Conservation (phyloP, 2,888 invertebrate genomes). For the Prosopocoilus inquinatus region DNA sequence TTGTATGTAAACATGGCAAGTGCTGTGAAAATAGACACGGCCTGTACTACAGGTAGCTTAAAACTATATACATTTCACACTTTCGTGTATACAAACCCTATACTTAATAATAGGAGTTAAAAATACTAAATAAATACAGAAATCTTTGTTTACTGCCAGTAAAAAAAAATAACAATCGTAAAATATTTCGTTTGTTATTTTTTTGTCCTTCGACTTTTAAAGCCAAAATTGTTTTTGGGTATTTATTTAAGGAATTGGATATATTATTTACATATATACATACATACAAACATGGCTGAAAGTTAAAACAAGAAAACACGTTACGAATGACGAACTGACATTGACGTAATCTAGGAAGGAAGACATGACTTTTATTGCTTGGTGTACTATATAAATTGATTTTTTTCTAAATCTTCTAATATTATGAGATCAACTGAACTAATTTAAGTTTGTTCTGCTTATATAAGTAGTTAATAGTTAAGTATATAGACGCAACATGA, state of each 20-base stretch:
- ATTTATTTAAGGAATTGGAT: no score
- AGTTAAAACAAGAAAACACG: neutral
- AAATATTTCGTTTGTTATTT: neutral
- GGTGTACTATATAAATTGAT: no score
- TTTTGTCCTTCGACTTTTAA: no score
- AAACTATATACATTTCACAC: conserved; percentile 20
- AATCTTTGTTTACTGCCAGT: neutral
- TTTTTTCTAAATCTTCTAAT: no score
- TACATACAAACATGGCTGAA: neutral
- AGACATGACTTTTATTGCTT: no score
- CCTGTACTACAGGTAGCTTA: conserved; percentile 25
- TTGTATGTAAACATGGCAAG: conserved; percentile 32
- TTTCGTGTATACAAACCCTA: conserved; percentile 7
- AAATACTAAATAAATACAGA: conserved; percentile 9
- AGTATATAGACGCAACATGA: no score
- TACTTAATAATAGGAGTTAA: conserved; percentile 12
- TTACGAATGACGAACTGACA: no score
- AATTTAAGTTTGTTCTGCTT: no score
- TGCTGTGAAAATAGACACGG: conserved; percentile 32
- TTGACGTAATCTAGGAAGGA: no score
- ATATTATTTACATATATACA: neutral
- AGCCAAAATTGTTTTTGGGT: no score
- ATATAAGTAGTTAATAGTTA: no score
- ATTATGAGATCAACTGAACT: no score
- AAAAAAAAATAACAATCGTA: neutral